Evolutionary conservation across 1,140 invertebrate species (phyloP), one percentile per base, ranked within the genome.

Genomic region (Trypoxylus dichotomus): DNA sequence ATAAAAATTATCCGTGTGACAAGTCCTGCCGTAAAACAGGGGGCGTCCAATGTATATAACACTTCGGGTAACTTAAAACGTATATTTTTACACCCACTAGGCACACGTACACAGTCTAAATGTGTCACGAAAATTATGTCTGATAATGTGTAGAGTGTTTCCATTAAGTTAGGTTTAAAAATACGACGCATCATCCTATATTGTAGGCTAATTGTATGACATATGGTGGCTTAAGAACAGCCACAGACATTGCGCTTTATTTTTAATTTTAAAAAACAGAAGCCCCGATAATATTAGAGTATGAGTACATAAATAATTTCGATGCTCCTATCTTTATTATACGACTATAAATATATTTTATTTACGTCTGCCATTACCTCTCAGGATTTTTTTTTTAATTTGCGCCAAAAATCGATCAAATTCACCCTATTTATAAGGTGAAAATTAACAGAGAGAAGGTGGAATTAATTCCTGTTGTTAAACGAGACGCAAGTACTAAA

Each of bases 81-180:
- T 77, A 72, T 79, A 79, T 79, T 79, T 79, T 79, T 79, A 79
- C 78, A 77, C 78, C 78, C 78, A 79, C 80, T 79, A 63, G 60
- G 19, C n/a, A 19, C 60, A 63, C 60, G 60, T 63, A 63, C 19
- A 24, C 19, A 63, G 74, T 78, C 79, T 79, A 76, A 76, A 79
- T 80, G 77, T 82, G 81, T 82, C 81, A 82, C 81, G 81, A 82
- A 82, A 81, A 82, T 79, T 78, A 82, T 82, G 79, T 63, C 76
- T 75, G 80, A 82, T 79, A 79, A 79, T 80, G 80, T 82, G 81
- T 81, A 79, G 81, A 82, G 81, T 82, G 81, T 74, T 79, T 82
- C 79, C 81, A 81, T 82, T 82, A 82, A 63, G 60, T 63, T 63
- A 13, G 60, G 60, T 63, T 63, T 63, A 63, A 63, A 63, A 63